Percentiles rank a stretch among this genome's conserved stretches.
Conservation (phyloP, 2,888 invertebrate species). For the Lobophora halterata region DNA sequence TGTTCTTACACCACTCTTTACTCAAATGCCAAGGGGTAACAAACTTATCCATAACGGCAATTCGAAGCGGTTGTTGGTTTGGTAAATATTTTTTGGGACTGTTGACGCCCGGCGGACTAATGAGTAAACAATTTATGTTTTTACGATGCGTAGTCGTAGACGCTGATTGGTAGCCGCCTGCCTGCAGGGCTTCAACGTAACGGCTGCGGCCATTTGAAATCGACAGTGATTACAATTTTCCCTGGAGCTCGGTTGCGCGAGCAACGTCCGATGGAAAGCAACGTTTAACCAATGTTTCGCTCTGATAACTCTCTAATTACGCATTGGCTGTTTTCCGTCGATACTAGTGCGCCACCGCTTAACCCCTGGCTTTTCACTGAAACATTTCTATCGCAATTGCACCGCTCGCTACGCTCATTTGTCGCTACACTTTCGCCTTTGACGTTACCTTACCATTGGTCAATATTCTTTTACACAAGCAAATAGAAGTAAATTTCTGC, state of each 20-base stretch:
- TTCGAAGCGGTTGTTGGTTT: slow-evolving; percentile 47
- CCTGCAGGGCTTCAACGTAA: slow-evolving; percentile 58
- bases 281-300: slow-evolving; percentile 79
- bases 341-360: slow-evolving; percentile 64
- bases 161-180: slow-evolving; percentile 38
- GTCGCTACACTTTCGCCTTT: slow-evolving; percentile 72
- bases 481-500: too few relatives aligned
- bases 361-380: slow-evolving; percentile 73
- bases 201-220: slow-evolving; percentile 71
- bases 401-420: slow-evolving; percentile 53
- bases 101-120: slow-evolving; percentile 47
- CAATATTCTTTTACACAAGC: too few relatives aligned
- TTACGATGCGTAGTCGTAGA: slow-evolving; percentile 29
- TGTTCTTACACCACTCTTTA: slow-evolving; percentile 48
- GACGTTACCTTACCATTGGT: too few relatives aligned
- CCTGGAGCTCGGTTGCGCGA: slow-evolving; percentile 73
- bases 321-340: slow-evolving; percentile 72
- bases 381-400: slow-evolving; percentile 65
- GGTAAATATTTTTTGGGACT: slow-evolving; percentile 46
- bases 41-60: slow-evolving; percentile 44
- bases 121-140: slow-evolving; percentile 47
- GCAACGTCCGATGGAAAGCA: slow-evolving; percentile 80
- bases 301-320: slow-evolving; percentile 80
- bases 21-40: slow-evolving; percentile 53
- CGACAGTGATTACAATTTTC: slow-evolving; percentile 80